A percentile compares a stretch with the other conserved stretches of the same genome.
phyloP scores from a whole-genome alignment of 2,113 vertebrate species.

The Mobula hypostoma region DNA sequence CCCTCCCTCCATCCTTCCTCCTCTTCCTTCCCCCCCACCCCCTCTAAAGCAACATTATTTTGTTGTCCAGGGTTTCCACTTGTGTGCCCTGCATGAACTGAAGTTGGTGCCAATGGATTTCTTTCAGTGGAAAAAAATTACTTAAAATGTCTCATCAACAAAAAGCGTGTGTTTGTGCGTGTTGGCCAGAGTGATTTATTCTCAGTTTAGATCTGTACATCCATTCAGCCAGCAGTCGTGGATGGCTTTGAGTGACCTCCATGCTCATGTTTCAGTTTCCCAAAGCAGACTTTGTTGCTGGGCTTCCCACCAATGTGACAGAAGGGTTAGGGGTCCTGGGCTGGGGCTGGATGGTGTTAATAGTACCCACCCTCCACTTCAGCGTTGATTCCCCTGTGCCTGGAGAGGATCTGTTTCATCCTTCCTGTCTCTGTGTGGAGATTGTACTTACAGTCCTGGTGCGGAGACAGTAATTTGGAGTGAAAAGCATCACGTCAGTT shows the following conservation, averaged over 20 bases:
- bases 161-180: not conserved
- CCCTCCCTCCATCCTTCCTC: not conserved
- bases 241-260: not conserved
- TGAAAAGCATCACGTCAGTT: not conserved
- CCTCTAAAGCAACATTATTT: no score
- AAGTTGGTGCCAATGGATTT: conserved; percentile 35
- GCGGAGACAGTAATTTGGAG: not conserved
- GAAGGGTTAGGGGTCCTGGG: not conserved
- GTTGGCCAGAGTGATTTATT: not conserved
- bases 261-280: not conserved
- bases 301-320: not conserved
- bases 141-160: conserved; percentile 6
- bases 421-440: not conserved
- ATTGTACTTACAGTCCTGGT: not conserved
- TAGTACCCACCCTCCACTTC: no score
- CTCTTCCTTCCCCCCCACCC: not conserved
- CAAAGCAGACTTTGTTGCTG: not conserved
- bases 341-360: no score
- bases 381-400: not conserved
- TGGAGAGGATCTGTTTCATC: not conserved
- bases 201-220: not conserved
- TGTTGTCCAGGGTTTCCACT: not conserved
- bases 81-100: not conserved
- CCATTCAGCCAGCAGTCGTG: not conserved
- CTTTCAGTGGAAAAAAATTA: conserved; percentile 16